Evolutionary conservation across 2,888 invertebrate genomes (phyloP), one percentile per base, ranked within the genome.

Genomic region (Orthosia cruda): DNA sequence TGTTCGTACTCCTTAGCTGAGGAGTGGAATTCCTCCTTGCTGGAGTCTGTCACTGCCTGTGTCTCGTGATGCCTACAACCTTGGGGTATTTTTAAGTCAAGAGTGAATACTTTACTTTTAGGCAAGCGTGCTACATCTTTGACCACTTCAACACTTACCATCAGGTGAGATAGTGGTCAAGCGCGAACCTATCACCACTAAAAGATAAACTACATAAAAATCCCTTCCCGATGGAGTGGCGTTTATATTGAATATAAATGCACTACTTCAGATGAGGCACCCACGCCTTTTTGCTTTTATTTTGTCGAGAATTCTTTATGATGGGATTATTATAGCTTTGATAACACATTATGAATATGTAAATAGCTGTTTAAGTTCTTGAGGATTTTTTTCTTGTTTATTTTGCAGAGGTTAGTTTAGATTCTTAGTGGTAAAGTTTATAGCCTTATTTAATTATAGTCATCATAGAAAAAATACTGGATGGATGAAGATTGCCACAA

Each of bases 231-330:
- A 83, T 74, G 77, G 80, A 67, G 77, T 74, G 77, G 74, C 54
- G 54, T 55, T 68, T 52, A 70, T 80, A 80, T 80, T 74, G 62
- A 71, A 82, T 71, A 71, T 87, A 71, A 74, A 64, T 71, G 32
- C 62, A 84, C 86, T 18, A 85, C 85, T 88, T 79, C 11, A 65
- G 13, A 57, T 47, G 9, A 5, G 58, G 62, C 78, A 45, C 80
- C 20, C 40, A 23, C 11, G n/a, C 11, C 7, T 49, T 54, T 32
- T 58, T 49, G n/a, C 2, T 83, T 83, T 80, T 65, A 20, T 67
- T 61, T 66, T 47, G 40, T 40, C 13, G 40, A 62, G 55, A 74
- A 59, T 40, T 57, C 13, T 66, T 77, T 68, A 59, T n/a, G 67
- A 64, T 64, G 12, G 52, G 40, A 58, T 78, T 78, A 77, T 71